These are phyloP conservation scores for Hipposideros larvatus DNA, from an alignment of 2,797 vertebrate species.

Conservation along the genomic window DNA sequence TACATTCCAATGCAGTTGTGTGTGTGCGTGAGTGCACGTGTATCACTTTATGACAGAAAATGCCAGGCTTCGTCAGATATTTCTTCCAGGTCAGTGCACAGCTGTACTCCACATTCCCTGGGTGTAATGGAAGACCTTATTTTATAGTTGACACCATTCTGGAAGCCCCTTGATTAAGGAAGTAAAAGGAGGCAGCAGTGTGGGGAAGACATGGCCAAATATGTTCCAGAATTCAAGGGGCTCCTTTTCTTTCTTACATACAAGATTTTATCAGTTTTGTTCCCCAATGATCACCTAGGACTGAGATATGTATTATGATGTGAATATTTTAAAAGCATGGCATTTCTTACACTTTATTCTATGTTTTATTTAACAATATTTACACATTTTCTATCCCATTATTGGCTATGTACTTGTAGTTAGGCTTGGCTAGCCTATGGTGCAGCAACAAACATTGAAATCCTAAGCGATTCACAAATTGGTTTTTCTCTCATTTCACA, in stretches of 20 bases:
- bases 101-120: neutral
- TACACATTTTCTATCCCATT: neutral
- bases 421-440: neutral
- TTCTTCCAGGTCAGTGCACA: neutral
- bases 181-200: neutral
- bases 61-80: neutral
- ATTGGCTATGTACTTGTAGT: neutral
- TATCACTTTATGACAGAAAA: constrained; percentile 10
- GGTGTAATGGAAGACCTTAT: neutral
- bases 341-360: neutral
- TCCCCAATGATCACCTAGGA: neutral
- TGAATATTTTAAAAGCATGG: neutral
- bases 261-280: neutral
- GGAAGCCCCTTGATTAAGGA: neutral
- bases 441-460: constrained; percentile 5
- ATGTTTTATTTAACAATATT: constrained; percentile 26
- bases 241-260: neutral
- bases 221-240: no score
- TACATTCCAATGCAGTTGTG: neutral
- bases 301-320: neutral
- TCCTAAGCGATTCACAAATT: neutral
- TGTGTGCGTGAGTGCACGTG: rapidly evolving
- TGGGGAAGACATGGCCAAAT: neutral
- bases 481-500: neutral
- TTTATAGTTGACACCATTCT: neutral